A percentile compares a stretch with the other conserved stretches of the same genome.
Evolutionary conservation across 1,140 invertebrate genomes (phyloP).

Genomic region (Asbolus verrucosus): DNA sequence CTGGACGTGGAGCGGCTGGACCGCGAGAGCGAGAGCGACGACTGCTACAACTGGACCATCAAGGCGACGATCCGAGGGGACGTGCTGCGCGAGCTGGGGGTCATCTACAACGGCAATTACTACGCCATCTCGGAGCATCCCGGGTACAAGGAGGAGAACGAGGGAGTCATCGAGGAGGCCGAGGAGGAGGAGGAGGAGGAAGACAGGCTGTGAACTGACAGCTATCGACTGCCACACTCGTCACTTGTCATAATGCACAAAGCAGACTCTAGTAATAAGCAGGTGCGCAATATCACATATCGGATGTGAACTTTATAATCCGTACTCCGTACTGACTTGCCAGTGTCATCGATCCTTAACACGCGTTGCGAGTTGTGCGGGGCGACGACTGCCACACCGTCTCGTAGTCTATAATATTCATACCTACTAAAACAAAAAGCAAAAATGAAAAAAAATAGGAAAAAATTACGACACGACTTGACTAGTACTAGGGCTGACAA

Average conservation of each 20-base stretch:
- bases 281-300: slow-evolving; percentile 62
- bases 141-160: slow-evolving; percentile 88
- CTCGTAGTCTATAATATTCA: slow-evolving; percentile 30
- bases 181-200: slow-evolving; percentile 83
- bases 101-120: slow-evolving; percentile 96
- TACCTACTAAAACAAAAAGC: slow-evolving; percentile 36
- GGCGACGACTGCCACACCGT: slow-evolving; percentile 38
- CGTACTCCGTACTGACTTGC: slow-evolving; percentile 44
- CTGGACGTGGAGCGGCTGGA: slow-evolving; percentile 92
- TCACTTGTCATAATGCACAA: slow-evolving; percentile 61
- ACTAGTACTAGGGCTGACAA: slow-evolving; percentile 35
- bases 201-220: slow-evolving; percentile 79
- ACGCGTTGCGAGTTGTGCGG: slow-evolving; percentile 41
- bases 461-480: slow-evolving; percentile 25
- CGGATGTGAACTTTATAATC: slow-evolving; percentile 56
- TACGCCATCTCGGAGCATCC: slow-evolving; percentile 95
- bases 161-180: slow-evolving; percentile 83
- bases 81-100: slow-evolving; percentile 87
- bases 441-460: slow-evolving; percentile 17
- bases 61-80: slow-evolving; percentile 91
- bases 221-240: slow-evolving; percentile 66
- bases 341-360: slow-evolving; percentile 38
- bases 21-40: slow-evolving; percentile 89
- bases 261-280: slow-evolving; percentile 56
- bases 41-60: slow-evolving; percentile 94